These are phyloP conservation scores for Merodon equestris DNA, from an alignment of 2,888 invertebrate species.

Conservation along the genomic window DNA sequence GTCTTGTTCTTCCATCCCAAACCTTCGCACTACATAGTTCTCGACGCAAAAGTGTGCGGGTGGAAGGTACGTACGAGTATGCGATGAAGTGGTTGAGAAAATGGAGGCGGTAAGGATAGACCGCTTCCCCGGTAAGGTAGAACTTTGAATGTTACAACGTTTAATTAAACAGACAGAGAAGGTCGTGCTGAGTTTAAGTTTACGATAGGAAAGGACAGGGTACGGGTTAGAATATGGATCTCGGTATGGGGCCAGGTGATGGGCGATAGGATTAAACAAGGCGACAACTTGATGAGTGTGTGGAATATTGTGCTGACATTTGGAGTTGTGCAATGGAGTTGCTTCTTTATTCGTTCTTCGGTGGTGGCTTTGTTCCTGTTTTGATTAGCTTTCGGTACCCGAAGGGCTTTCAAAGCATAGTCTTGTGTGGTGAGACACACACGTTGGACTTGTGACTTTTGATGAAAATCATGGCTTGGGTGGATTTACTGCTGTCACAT, in stretches of 20 bases:
- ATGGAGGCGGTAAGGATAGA: background rate
- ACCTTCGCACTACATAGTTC: too few species aligned
- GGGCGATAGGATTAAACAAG: conserved; percentile 44
- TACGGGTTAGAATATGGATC: too few species aligned
- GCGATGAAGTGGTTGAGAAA: background rate
- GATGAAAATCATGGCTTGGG: too few species aligned
- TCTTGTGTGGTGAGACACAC: too few species aligned
- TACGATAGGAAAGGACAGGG: conserved; percentile 49
- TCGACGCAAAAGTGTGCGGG: too few species aligned
- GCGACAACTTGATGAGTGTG: conserved; percentile 64
- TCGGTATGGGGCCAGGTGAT: too few species aligned
- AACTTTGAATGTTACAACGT: conserved; percentile 65
- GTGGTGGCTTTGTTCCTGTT: too few species aligned
- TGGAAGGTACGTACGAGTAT: conserved; percentile 11
- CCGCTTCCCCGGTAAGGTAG: conserved; percentile 34
- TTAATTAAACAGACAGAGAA: conserved; percentile 64
- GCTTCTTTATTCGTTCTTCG: background rate
- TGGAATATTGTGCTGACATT: conserved; percentile 63
- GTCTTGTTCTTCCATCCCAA: conserved; percentile 1
- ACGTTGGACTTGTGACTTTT: too few species aligned
- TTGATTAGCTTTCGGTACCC: too few species aligned
- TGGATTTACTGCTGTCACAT: too few species aligned
- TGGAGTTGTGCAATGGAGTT: conserved; percentile 7
- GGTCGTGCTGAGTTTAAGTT: conserved; percentile 62
- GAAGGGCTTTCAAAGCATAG: too few species aligned